Evolutionary conservation across 2,888 invertebrate species (phyloP).

Genomic region (Oxycera nigricornis): DNA sequence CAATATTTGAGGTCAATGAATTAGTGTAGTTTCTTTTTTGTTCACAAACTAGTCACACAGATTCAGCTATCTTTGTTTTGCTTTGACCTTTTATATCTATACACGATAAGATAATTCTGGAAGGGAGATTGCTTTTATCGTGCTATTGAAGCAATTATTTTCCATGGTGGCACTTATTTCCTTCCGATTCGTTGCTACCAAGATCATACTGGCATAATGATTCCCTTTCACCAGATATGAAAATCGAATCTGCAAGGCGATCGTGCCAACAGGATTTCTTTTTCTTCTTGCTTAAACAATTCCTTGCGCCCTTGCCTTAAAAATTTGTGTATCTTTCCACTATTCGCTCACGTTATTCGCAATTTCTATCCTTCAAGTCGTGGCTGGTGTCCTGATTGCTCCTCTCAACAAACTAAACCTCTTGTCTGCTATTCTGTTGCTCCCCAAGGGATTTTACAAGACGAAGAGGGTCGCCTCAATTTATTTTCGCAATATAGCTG

Average conservation of each 20-base stretch:
- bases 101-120: background rate
- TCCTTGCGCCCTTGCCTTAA: background rate
- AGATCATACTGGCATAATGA: too few relatives aligned
- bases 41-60: too few relatives aligned
- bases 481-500: background rate
- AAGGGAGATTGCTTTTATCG: too few relatives aligned
- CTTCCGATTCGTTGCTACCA: too few relatives aligned
- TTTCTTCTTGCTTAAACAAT: background rate
- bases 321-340: background rate
- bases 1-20: too few relatives aligned
- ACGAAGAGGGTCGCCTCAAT: slow-evolving; percentile 1
- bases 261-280: background rate
- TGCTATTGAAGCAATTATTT: too few relatives aligned
- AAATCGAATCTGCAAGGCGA: background rate
- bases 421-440: background rate
- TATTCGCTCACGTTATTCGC: background rate
- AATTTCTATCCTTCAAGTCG: background rate
- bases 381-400: slow-evolving; percentile 2
- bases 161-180: too few relatives aligned
- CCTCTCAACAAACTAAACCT: background rate
- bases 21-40: background rate
- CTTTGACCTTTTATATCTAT: too few relatives aligned
- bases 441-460: background rate
- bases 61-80: too few relatives aligned
- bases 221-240: too few relatives aligned